phyloP scores from a whole-genome alignment of 1,140 invertebrate species.

The Cydia splendana region DNA sequence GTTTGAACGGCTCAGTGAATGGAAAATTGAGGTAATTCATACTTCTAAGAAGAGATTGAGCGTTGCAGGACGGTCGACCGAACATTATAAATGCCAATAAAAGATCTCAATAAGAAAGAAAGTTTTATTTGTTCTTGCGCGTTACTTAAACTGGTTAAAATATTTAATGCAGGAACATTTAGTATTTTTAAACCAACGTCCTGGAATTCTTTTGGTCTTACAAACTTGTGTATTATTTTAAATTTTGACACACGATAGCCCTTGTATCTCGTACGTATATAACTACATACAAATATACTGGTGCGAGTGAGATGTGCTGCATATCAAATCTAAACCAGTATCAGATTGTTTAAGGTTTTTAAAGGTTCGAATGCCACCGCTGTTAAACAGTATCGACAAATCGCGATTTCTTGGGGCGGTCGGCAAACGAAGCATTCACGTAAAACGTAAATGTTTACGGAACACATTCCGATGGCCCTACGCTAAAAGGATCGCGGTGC shows the following conservation, averaged over 20 bases:
- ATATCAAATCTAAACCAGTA: too few species aligned
- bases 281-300: too few species aligned
- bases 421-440: neutral
- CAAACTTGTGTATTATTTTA: too few species aligned
- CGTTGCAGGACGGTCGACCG: neutral
- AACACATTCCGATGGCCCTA: constrained; percentile 10
- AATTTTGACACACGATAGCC: too few species aligned
- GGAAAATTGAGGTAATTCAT: constrained; percentile 20
- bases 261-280: too few species aligned
- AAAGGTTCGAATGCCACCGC: too few species aligned
- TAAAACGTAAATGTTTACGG: neutral
- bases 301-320: too few species aligned
- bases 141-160: neutral
- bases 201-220: too few species aligned
- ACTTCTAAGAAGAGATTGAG: constrained; percentile 11
- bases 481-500: constrained; percentile 1
- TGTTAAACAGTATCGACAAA: neutral
- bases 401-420: neutral
- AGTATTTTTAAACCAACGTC: too few species aligned
- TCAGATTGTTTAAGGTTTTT: too few species aligned
- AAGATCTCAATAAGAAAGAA: neutral
- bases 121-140: neutral
- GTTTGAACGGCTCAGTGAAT: constrained; percentile 9
- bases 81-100: constrained; percentile 4
- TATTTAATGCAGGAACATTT: too few species aligned